Evolutionary conservation across 2,113 vertebrate genomes (phyloP).

Genomic region (Megaceryle maxima): DNA sequence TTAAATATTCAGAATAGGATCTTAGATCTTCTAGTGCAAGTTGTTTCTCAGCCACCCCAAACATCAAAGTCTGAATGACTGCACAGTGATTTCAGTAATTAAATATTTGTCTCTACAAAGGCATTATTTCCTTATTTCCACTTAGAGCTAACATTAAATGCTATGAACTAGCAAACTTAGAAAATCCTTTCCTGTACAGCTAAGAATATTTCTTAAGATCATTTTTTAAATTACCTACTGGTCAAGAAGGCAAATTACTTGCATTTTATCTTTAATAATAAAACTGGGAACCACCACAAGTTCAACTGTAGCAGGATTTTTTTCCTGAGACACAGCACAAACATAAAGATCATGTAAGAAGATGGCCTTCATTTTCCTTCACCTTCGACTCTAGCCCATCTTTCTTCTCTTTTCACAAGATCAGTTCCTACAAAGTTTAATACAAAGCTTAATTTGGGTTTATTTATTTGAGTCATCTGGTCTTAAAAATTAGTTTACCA

Average conservation of each 20-base stretch:
- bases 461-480: background rate
- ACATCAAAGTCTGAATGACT: background rate
- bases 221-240: background rate
- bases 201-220: background rate
- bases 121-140: background rate
- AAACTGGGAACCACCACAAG: background rate
- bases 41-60: background rate
- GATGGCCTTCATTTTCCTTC: background rate
- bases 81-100: background rate
- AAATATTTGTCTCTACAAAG: background rate
- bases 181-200: background rate
- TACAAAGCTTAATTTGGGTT: background rate
- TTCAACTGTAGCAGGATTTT: background rate
- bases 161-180: background rate
- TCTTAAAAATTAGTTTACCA: background rate
- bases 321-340: background rate
- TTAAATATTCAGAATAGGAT: background rate
- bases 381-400: background rate
- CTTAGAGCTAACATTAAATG: background rate
- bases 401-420: background rate
- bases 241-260: background rate
- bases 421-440: background rate
- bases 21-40: background rate
- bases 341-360: background rate
- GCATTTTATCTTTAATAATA: background rate